Conservation (phyloP, 1,140 invertebrate genomes). For the Cotesia chilonis region DNA sequence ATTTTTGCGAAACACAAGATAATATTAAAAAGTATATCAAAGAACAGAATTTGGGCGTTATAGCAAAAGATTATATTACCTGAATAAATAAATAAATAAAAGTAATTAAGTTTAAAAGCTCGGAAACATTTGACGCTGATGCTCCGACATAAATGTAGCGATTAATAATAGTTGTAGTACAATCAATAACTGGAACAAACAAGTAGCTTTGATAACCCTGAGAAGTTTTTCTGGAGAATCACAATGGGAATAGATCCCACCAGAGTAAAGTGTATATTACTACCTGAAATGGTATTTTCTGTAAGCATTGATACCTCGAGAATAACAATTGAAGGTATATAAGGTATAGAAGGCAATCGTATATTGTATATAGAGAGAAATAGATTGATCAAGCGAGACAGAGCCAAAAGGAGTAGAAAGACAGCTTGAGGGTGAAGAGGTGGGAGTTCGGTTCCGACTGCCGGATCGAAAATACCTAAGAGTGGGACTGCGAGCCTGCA, state of each 20-base stretch:
- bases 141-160: no score
- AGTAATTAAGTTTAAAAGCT: no score
- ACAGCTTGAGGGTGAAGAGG: background rate
- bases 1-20: no score
- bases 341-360: background rate
- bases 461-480: constrained; percentile 21
- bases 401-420: constrained; percentile 1
- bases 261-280: constrained; percentile 18
- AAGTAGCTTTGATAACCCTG: no score
- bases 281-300: constrained; percentile 27
- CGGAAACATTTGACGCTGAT: no score
- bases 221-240: constrained; percentile 7
- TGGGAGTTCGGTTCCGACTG: background rate
- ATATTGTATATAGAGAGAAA: background rate
- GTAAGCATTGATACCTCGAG: constrained; percentile 27
- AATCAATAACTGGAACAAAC: no score
- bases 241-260: constrained; percentile 18
- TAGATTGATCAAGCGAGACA: constrained; percentile 21
- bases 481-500: constrained; percentile 14
- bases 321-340: constrained; percentile 23
- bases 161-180: no score
- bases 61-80: no score
- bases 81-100: no score
- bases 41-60: no score
- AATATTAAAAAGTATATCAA: no score